Evolutionary conservation across 1,140 invertebrate genomes (phyloP).

Genomic region (Cataglyphis hispanica): DNA sequence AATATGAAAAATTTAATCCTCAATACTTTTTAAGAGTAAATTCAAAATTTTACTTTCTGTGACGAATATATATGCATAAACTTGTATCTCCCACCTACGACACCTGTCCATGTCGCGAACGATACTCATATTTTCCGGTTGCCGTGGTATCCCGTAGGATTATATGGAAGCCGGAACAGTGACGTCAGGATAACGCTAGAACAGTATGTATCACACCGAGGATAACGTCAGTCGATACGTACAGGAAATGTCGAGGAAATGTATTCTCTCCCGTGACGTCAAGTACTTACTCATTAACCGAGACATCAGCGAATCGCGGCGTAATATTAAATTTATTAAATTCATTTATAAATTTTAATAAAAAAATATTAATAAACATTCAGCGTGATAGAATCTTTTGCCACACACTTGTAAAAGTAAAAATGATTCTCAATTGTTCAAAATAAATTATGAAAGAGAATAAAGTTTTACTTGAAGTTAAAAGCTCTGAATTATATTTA

Average conservation of each 20-base stretch:
- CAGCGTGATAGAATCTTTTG: neutral
- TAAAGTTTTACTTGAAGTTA: neutral
- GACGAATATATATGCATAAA: neutral
- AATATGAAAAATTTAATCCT: neutral
- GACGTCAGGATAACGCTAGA: conserved; percentile 57
- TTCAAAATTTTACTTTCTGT: conserved; percentile 36
- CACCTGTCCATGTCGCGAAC: conserved; percentile 47
- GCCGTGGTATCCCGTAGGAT: conserved; percentile 46
- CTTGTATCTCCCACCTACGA: conserved; percentile 21
- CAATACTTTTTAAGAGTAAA: neutral
- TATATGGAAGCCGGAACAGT: conserved; percentile 54
- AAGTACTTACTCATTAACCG: conserved; percentile 40
- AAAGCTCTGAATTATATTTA: neutral
- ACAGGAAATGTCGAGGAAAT: conserved; percentile 65
- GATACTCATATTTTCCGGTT: conserved; percentile 61
- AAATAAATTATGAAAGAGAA: neutral
- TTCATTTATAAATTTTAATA: neutral
- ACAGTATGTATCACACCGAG: conserved; percentile 31
- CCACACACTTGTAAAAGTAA: neutral
- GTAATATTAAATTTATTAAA: neutral
- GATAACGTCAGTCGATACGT: conserved; percentile 62
- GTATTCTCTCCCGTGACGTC: conserved; percentile 40
- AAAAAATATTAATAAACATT: neutral
- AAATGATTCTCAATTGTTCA: neutral
- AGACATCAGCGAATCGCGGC: conserved; percentile 6